phyloP scores from a whole-genome alignment of 64 coral and sea anemone genomes.

The Stichodactyla mertensii region DNA sequence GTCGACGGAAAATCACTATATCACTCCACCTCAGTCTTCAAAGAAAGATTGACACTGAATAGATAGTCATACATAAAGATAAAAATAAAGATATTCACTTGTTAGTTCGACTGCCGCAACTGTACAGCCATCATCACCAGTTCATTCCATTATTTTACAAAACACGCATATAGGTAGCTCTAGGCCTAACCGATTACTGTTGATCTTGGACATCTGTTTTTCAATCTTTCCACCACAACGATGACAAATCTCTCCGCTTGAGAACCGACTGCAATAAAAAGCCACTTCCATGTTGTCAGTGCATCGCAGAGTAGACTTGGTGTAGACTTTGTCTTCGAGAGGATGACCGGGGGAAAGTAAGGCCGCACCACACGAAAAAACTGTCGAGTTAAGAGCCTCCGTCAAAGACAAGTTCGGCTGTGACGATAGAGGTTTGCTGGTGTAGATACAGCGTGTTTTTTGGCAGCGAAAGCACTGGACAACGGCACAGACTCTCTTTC shows the following conservation, averaged over 20 bases:
- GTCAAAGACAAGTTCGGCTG: neutral
- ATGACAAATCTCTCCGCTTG: constrained; percentile 9
- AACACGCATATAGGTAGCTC: neutral
- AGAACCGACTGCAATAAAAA: constrained; percentile 15
- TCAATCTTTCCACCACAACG: constrained; percentile 26
- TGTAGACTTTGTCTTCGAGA: constrained; percentile 29
- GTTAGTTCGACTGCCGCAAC: too few relatives aligned
- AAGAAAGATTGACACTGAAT: too few relatives aligned
- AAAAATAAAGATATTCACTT: too few relatives aligned
- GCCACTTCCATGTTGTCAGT: constrained; percentile 16
- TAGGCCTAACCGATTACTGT: neutral
- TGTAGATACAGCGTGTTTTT: constrained; percentile 58
- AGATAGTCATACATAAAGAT: too few relatives aligned
- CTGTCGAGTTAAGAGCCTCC: constrained; percentile 17
- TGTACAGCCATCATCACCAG: too few relatives aligned
- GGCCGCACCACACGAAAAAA: constrained; percentile 31
- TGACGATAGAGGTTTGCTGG: constrained; percentile 1
- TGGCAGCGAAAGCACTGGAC: constrained; percentile 49
- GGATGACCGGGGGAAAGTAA: constrained; percentile 24
- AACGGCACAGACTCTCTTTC: constrained; percentile 11
- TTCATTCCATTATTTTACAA: neutral
- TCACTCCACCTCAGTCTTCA: too few relatives aligned
- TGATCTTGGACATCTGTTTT: neutral
- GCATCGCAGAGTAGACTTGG: constrained; percentile 8
- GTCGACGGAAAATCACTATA: too few relatives aligned